Percentiles rank a stretch among this genome's conserved stretches.
Evolutionary conservation across 2,797 vertebrate species (phyloP).

Genomic region (Melanotaenia pygmaea): DNA sequence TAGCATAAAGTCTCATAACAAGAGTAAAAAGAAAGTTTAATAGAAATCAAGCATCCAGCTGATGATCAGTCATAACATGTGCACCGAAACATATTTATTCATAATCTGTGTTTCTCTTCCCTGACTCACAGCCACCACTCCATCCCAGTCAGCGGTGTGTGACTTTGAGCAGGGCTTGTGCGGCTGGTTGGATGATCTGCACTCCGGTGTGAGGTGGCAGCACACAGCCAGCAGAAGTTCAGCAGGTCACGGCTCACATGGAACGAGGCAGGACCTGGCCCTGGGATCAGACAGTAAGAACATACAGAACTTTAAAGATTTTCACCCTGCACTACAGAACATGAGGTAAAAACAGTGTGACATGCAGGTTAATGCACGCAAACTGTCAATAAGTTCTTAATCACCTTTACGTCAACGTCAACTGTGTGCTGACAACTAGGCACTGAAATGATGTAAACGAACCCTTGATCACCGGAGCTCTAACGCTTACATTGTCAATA

Average conservation of each 20-base stretch:
- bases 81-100: neutral
- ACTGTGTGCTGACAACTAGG: neutral
- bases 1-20: neutral
- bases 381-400: too few species aligned
- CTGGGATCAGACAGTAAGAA: conserved; percentile 80
- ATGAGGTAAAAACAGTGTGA: neutral
- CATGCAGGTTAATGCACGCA: neutral
- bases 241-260: conserved; percentile 61
- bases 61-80: neutral
- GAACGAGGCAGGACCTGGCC: conserved; percentile 74
- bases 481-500: neutral
- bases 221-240: conserved; percentile 77
- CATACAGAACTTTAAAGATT: neutral
- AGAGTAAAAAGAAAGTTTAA: neutral
- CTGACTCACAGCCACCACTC: conserved; percentile 69
- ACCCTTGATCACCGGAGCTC: neutral
- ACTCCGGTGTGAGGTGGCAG: conserved; percentile 89
- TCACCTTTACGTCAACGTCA: neutral
- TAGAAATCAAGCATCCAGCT: conserved; percentile 2
- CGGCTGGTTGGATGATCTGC: conserved; percentile 92
- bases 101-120: conserved; percentile 20
- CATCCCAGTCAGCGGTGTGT: conserved; percentile 89
- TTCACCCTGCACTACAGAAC: neutral
- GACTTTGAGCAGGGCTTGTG: conserved; percentile 92
- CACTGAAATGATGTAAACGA: neutral